Evolutionary conservation across 1,140 invertebrate genomes (phyloP).

Genomic region (Papilio dardanus): DNA sequence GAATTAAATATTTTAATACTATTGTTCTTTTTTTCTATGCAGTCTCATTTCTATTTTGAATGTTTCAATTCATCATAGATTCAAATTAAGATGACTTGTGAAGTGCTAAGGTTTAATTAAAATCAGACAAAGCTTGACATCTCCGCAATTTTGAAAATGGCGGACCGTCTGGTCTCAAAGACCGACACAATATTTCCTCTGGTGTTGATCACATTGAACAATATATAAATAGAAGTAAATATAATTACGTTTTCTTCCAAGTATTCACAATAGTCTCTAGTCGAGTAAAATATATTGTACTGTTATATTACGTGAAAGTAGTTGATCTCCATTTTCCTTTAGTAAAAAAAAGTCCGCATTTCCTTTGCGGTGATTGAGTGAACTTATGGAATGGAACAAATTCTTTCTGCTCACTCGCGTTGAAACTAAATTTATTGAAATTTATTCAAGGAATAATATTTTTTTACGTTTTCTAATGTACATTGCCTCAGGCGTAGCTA

Average conservation of each 20-base stretch:
- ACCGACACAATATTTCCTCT: no score
- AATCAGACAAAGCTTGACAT: background rate
- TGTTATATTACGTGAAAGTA: background rate
- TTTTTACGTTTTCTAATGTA: constrained; percentile 7
- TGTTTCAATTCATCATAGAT: background rate
- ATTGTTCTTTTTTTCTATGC: constrained; percentile 5
- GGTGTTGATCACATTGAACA: no score
- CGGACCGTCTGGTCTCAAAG: no score
- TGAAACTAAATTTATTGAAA: constrained; percentile 31
- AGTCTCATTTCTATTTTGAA: background rate
- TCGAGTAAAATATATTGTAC: no score
- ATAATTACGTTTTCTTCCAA: no score
- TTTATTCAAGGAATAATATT: constrained; percentile 22
- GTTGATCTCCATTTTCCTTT: constrained; percentile 25
- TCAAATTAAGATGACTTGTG: background rate
- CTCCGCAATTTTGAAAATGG: no score
- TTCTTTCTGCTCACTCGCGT: constrained; percentile 26
- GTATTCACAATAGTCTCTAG: no score
- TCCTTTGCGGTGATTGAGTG: constrained; percentile 35
- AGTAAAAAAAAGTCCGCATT: constrained; percentile 31
- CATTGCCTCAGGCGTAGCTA: background rate
- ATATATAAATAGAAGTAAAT: no score
- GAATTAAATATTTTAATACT: constrained; percentile 13
- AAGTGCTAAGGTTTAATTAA: background rate
- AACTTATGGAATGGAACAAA: constrained; percentile 37